Base-by-base conservation (phyloP, 2,797 vertebrate genomes). In the Decapterus maruadsi region DNA sequence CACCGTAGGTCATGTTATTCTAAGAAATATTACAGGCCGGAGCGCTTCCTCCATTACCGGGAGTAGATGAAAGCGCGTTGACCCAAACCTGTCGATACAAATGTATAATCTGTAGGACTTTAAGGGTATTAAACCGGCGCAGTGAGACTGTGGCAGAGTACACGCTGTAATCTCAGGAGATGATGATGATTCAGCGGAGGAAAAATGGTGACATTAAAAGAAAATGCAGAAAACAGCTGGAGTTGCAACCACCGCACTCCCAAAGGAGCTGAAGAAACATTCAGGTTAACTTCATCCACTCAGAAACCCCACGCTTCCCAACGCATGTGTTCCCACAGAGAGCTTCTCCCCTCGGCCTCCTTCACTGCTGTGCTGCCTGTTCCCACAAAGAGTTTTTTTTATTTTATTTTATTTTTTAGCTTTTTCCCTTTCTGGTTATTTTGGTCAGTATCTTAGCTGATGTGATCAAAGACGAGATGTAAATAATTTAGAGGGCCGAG, bases 221-320 rank as follows among this genome's bases (percentile, higher is more conserved):
- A 42, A 43, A 68, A 64, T 31, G 58, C 58, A 72, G 70, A 81
- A 58, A 75, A 54, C 72, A 84, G 77, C 80, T 85, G 80, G 57
- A 83, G 68, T 50, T 57, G 55, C 62, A 74, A 74, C 46, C 81
- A 50, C 60, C 36, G 42, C 17, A 4, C 17, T 78, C 78, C 72
- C 75, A 68, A 46, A 11, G 46, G 62, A 83, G 59, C 55, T 11
- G 57, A 50, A 61, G 55, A 42, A 53, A 11, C 17, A 53, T 76
- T 72, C 71, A 80, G 78, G 82, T 79, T 74, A 48, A 64, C 66
- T 74, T 66, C 31, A 54, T 72, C 54, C 50, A 22, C 69, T 72
- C 65, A 48, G 64, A 56, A 31, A 22, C 71, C 40, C 14, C 1
- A 22, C 1, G 17, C 62, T 46, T 51, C 57, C 51, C 45, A 13